Conservation (phyloP, 2,888 invertebrate genomes). For the Lamellibrachia satsuma region DNA sequence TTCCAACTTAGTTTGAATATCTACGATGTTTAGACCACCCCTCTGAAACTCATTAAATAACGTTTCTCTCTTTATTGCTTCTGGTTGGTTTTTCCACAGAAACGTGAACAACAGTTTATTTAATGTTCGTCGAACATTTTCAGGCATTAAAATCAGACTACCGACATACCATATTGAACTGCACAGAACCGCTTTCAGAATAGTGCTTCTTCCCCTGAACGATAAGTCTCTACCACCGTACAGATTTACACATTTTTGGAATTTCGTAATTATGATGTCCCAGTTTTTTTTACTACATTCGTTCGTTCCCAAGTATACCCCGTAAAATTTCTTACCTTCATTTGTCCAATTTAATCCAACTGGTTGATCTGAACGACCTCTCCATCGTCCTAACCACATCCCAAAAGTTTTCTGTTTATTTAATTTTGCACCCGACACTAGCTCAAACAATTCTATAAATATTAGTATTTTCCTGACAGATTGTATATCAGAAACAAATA, state of each 20-base stretch:
- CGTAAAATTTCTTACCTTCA: not conserved
- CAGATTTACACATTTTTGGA: not conserved
- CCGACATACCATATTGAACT: slow-evolving; percentile 14
- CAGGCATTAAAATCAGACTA: not conserved
- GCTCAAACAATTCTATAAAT: not conserved
- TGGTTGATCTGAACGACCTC: not conserved
- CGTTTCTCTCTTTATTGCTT: not conserved
- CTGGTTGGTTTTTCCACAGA: not conserved
- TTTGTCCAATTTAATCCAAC: not conserved
- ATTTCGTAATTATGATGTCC: not conserved
- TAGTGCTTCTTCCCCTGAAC: slow-evolving; percentile 3
- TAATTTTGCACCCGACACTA: not conserved
- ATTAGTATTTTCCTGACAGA: not conserved
- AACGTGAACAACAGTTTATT: not conserved
- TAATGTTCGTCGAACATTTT: not conserved
- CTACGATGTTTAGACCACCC: not conserved
- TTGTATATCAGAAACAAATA: not conserved
- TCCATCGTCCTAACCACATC: slow-evolving; percentile 26
- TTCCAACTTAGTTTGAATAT: not conserved
- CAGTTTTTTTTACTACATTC: not conserved
- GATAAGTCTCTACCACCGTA: slow-evolving; percentile 20
- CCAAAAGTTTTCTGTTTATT: slow-evolving; percentile 26
- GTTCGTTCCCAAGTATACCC: not conserved
- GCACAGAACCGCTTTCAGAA: not conserved
- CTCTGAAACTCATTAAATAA: not conserved